These are phyloP conservation scores for Nothocercus julius DNA, from an alignment of 2,113 vertebrate genomes.

Conservation along the genomic window DNA sequence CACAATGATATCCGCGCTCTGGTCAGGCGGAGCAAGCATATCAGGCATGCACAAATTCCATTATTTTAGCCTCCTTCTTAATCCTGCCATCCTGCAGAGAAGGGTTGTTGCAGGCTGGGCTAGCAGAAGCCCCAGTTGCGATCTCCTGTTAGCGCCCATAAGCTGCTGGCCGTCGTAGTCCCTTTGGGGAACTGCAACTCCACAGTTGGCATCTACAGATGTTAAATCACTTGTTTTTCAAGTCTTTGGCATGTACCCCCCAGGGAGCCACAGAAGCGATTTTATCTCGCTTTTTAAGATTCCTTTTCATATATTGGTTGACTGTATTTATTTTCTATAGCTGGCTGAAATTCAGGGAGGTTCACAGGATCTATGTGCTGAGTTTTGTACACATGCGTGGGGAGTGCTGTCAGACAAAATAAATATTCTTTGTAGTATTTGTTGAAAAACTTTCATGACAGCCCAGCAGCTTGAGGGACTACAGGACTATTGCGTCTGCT, in stretches of 20 bases:
- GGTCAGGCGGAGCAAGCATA: conserved; percentile 57
- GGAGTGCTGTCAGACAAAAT: conserved; percentile 21
- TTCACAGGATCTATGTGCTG: background rate
- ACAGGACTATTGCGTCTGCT: conserved; percentile 30
- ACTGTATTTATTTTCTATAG: background rate
- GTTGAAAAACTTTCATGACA: conserved; percentile 30
- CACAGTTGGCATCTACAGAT: conserved; percentile 65
- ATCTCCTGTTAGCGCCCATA: conserved; percentile 53
- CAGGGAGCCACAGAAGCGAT: background rate
- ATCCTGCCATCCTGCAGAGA: conserved; percentile 65
- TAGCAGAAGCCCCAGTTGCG: conserved; percentile 68
- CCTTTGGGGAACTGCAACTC: conserved; percentile 58
- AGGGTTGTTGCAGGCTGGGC: conserved; percentile 10
- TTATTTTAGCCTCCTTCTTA: conserved; percentile 71
- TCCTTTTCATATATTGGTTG: background rate
- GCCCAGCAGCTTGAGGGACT: background rate
- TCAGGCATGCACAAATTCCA: conserved; percentile 67
- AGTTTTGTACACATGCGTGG: background rate
- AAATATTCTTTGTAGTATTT: conserved; percentile 32
- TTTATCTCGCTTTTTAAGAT: background rate
- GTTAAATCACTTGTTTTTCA: conserved; percentile 62
- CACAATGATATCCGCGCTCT: conserved; percentile 47
- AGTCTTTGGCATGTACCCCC: background rate
- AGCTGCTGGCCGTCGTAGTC: conserved; percentile 36
- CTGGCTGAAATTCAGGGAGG: background rate